Evolutionary conservation across 2,113 vertebrate genomes (phyloP), one percentile per base, ranked within the genome.

Genomic region (Ictalurus punctatus): DNA sequence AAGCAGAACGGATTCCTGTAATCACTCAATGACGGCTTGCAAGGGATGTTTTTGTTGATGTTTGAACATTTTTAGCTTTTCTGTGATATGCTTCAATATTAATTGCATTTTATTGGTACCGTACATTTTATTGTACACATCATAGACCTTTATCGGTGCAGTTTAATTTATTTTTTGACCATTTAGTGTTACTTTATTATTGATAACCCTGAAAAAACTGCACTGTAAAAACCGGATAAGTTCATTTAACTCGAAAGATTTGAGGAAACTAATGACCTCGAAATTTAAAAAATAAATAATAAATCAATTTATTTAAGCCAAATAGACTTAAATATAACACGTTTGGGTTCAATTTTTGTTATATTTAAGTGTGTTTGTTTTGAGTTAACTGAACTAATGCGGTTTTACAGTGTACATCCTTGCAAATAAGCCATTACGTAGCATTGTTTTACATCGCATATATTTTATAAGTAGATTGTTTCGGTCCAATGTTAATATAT

Each of bases 1-100:
- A 89, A 87, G 85, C 48, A 90, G 85, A 69, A 80, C 83, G 83
- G 73, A 25, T 52, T 74, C 89, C 80, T 40, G 78, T 84, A 86
- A 74, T 86, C 52, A 48, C 52, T 82, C 85, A 73, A 25, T 34
- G 56, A 27, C 59, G 58, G 17, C 37, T 12, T 34, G 44, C 59
- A 73, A 61, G 65, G 80, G 34, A 58, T 81, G 12, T 56, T 69
- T 37, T 73, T 56, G 19, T 16, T 56, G n/a, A 9, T 13, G 9
- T 37, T 37, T 19, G n/a, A 37, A 30, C 27, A 27, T 79, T 85
- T 67, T 85, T 81, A 67, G 58, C 10, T 78, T 83, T 83, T 14
- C 21, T 19, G 13, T 81, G 69, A 52, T 83, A 37, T 63, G 52
- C 25, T 74, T 56, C 73, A 34, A 14, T 79, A 7, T 48, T 48